Percentiles rank a stretch among this genome's conserved stretches.
These are phyloP conservation scores for Himalopsyche phryganea DNA, from an alignment of 1,140 invertebrate species.

Conservation along the genomic window DNA sequence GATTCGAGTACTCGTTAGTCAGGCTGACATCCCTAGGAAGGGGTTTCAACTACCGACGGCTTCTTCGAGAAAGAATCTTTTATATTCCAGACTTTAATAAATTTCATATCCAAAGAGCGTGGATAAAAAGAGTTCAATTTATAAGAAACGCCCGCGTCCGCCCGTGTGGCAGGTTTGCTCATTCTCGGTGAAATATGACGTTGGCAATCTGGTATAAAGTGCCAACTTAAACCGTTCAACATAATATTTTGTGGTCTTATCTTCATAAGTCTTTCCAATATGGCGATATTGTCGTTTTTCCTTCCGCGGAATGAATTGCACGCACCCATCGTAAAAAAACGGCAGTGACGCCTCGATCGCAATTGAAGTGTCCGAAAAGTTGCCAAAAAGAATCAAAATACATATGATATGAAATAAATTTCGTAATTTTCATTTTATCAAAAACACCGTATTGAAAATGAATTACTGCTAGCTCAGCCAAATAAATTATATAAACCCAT, in stretches of 20 bases:
- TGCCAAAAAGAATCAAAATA: too few relatives aligned
- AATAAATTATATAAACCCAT: too few relatives aligned
- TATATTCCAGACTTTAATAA: conserved; percentile 27
- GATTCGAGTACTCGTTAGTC: too few relatives aligned
- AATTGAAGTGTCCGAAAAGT: too few relatives aligned
- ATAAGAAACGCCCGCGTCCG: conserved; percentile 19
- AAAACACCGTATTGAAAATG: too few relatives aligned
- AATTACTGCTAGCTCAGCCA: too few relatives aligned
- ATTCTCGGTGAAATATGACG: conserved; percentile 28
- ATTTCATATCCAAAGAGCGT: conserved; percentile 22
- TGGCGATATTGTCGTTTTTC: conserved; percentile 3
- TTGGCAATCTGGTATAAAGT: conserved; percentile 31
- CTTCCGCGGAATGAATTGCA: background rate
- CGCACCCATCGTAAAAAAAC: background rate
- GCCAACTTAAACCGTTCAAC: conserved; percentile 24
- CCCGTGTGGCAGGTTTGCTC: conserved; percentile 11
- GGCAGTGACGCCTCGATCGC: background rate
- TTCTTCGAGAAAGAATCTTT: conserved; percentile 9
- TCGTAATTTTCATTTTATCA: too few relatives aligned
- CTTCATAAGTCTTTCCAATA: conserved; percentile 31
- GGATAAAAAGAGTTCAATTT: conserved; percentile 32
- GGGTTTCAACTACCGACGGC: background rate
- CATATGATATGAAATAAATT: too few relatives aligned
- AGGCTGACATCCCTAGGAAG: too few relatives aligned
- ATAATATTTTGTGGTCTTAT: conserved; percentile 29